Conservation (phyloP, 2,888 invertebrate species). For the Oscheius sp. region DNA sequence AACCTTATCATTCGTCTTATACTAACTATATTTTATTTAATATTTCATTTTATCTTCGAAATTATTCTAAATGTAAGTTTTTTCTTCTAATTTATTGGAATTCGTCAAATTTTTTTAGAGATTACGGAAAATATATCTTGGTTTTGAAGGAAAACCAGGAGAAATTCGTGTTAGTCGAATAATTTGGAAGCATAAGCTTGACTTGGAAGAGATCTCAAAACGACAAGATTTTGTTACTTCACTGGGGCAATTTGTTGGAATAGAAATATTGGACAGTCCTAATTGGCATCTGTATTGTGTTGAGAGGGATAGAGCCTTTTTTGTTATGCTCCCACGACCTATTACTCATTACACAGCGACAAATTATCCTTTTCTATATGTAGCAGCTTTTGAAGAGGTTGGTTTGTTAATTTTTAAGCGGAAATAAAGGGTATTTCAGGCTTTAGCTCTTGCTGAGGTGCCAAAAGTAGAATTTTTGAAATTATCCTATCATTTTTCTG, state of each 20-base stretch:
- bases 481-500: background rate
- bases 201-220: slow-evolving; percentile 24
- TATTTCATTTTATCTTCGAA: no score
- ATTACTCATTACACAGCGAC: slow-evolving; percentile 10
- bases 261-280: slow-evolving; percentile 19
- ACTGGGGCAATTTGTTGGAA: background rate
- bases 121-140: no score
- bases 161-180: slow-evolving; percentile 17
- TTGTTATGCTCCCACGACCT: slow-evolving; percentile 22
- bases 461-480: slow-evolving; percentile 26
- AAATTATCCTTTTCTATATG: slow-evolving; percentile 35
- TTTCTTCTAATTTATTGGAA: no score
- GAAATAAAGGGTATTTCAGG: background rate
- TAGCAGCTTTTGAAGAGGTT: slow-evolving; percentile 26
- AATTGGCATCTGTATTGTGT: slow-evolving; percentile 34
- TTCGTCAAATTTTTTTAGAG: no score
- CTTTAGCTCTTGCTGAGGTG: slow-evolving; percentile 34
- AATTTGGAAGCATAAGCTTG: slow-evolving; percentile 18
- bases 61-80: no score
- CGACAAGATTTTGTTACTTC: slow-evolving; percentile 25
- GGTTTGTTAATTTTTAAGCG: no score
- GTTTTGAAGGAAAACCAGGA: background rate
- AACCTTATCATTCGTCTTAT: no score
- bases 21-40: no score
- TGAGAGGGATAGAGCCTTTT: slow-evolving; percentile 26